Percentiles rank a stretch among this genome's conserved stretches.
Evolutionary conservation across 2,113 vertebrate genomes (phyloP).

Genomic region (Crotalus viridis): DNA sequence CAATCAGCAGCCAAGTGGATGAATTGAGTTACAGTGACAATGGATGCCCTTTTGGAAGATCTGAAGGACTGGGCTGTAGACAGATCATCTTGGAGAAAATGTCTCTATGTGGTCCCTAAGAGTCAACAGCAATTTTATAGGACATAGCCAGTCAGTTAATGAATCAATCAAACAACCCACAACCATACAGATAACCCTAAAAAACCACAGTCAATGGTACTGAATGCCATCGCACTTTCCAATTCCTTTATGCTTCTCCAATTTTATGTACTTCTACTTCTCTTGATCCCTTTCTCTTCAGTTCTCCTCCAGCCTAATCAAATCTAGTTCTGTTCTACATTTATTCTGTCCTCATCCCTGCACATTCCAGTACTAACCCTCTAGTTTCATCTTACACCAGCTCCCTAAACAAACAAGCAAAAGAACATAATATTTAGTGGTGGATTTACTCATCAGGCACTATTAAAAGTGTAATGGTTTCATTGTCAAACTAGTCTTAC

Average conservation of each 20-base stretch:
- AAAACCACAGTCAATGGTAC: neutral
- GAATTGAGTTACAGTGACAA: neutral
- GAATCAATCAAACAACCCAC: neutral
- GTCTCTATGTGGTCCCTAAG: neutral
- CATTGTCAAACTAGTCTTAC: neutral
- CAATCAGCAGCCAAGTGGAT: no score
- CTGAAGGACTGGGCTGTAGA: neutral
- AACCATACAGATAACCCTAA: neutral
- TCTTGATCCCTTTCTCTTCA: neutral
- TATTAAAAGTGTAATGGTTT: neutral
- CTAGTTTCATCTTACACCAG: neutral
- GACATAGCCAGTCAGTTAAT: neutral
- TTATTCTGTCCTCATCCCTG: neutral
- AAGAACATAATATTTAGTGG: neutral
- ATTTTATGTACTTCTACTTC: neutral
- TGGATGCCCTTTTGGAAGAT: neutral
- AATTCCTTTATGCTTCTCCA: neutral
- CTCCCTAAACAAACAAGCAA: neutral
- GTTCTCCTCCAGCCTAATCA: neutral
- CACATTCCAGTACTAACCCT: neutral
- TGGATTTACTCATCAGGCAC: neutral
- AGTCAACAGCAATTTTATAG: neutral
- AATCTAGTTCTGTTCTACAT: neutral
- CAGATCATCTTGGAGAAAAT: neutral
- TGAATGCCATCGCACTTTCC: neutral